Evolutionary conservation across 2,888 invertebrate species (phyloP).

Genomic region (Dione vanillae): DNA sequence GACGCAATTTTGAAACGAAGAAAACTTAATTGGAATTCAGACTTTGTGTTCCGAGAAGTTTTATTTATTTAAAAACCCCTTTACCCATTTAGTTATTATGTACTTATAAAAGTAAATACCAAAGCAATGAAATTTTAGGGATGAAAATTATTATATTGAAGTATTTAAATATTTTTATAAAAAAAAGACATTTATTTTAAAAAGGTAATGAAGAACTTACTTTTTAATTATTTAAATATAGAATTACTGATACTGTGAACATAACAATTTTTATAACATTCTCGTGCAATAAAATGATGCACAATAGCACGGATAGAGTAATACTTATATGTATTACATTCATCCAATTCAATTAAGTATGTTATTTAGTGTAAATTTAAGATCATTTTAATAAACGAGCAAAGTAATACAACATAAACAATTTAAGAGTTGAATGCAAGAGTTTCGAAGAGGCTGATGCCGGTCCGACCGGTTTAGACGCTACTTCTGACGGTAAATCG

Average conservation of each 20-base stretch:
- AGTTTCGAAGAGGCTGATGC: constrained; percentile 66
- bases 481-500: constrained; percentile 80
- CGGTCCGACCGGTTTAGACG: constrained; percentile 77
- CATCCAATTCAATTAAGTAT: not conserved
- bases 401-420: constrained; percentile 65
- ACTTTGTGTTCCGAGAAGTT: constrained; percentile 3
- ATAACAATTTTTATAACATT: not conserved
- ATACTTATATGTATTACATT: not conserved
- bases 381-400: constrained; percentile 37
- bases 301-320: not conserved
- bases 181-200: too few relatives aligned
- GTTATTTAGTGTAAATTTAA: constrained; percentile 17
- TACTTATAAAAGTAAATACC: not conserved
- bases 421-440: constrained; percentile 70
- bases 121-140: not conserved
- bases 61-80: constrained; percentile 13
- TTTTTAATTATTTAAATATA: not conserved
- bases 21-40: constrained; percentile 21
- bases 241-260: not conserved
- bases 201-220: too few relatives aligned
- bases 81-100: not conserved
- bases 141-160: too few relatives aligned
- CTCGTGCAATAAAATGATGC: not conserved
- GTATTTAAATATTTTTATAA: too few relatives aligned
- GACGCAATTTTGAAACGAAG: constrained; percentile 11